These are phyloP conservation scores for Lacanobia oleracea DNA, from an alignment of 2,888 invertebrate genomes.

Conservation along the genomic window DNA sequence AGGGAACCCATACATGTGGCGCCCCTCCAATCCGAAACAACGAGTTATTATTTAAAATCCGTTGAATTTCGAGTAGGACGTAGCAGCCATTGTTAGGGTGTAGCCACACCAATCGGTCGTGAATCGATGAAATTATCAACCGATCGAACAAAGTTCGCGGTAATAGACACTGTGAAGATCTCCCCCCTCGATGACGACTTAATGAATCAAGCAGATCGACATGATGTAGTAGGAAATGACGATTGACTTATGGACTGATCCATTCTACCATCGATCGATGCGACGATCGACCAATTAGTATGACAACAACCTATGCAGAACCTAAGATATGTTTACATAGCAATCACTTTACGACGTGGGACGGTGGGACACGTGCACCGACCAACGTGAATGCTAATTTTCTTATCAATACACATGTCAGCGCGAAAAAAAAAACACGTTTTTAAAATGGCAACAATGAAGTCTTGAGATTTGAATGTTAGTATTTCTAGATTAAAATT, in stretches of 20 bases:
- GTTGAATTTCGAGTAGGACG: neutral
- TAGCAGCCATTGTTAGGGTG: slow-evolving; percentile 26
- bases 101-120: neutral
- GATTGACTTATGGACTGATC: neutral
- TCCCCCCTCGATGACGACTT: neutral
- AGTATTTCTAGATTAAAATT: slow-evolving; percentile 25
- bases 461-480: slow-evolving; percentile 29
- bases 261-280: neutral
- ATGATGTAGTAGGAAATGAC: neutral
- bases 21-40: slow-evolving; percentile 7
- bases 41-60: slow-evolving; percentile 24
- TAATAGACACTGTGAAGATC: too few species aligned
- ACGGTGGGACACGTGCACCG: slow-evolving; percentile 70
- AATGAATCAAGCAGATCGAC: neutral
- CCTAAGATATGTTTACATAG: slow-evolving; percentile 55
- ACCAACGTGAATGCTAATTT: slow-evolving; percentile 68
- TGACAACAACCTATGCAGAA: neutral
- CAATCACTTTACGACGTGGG: slow-evolving; percentile 55
- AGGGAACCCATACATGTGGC: neutral
- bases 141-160: neutral
- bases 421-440: slow-evolving; percentile 44
- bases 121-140: neutral
- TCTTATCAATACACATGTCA: slow-evolving; percentile 60
- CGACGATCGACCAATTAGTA: neutral
- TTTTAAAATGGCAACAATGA: slow-evolving; percentile 37